These are phyloP conservation scores for Drosophila neocordata DNA, from an alignment of 1,140 invertebrate species.

Conservation along the genomic window DNA sequence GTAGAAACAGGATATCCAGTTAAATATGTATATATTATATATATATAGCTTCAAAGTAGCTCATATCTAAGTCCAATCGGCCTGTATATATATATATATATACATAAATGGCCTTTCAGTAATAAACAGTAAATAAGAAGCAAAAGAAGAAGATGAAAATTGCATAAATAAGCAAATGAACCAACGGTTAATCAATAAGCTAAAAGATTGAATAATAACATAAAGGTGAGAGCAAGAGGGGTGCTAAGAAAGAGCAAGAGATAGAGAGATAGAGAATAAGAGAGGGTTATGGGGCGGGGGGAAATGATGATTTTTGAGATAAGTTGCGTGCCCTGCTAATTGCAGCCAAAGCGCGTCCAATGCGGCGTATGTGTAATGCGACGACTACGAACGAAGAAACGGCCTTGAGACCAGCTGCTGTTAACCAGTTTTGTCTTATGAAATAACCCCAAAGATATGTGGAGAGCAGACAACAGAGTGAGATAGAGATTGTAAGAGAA, in stretches of 20 bases:
- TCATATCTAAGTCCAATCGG: slow-evolving; percentile 14
- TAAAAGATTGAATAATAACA: slow-evolving; percentile 71
- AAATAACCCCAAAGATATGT: slow-evolving; percentile 44
- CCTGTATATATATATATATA: neutral
- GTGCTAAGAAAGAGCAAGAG: neutral
- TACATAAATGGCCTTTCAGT: too few species aligned
- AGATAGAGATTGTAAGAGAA: neutral
- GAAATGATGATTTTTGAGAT: slow-evolving; percentile 12
- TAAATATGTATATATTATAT: too few species aligned
- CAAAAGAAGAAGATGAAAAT: slow-evolving; percentile 47
- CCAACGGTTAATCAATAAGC: slow-evolving; percentile 78
- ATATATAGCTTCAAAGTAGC: neutral
- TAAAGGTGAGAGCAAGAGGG: slow-evolving; percentile 15
- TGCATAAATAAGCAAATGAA: slow-evolving; percentile 80
- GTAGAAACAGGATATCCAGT: too few species aligned
- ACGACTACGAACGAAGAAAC: slow-evolving; percentile 45
- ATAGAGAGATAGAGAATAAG: neutral
- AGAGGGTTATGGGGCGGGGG: neutral
- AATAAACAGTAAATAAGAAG: neutral
- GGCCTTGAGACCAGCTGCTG: slow-evolving; percentile 75
- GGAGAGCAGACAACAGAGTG: slow-evolving; percentile 17
- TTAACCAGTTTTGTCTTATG: slow-evolving; percentile 75
- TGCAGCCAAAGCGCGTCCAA: slow-evolving; percentile 62
- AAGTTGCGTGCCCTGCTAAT: slow-evolving; percentile 72
- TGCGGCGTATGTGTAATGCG: slow-evolving; percentile 74